Conservation (phyloP, 2,113 vertebrate genomes). For the Empidonax traillii region DNA sequence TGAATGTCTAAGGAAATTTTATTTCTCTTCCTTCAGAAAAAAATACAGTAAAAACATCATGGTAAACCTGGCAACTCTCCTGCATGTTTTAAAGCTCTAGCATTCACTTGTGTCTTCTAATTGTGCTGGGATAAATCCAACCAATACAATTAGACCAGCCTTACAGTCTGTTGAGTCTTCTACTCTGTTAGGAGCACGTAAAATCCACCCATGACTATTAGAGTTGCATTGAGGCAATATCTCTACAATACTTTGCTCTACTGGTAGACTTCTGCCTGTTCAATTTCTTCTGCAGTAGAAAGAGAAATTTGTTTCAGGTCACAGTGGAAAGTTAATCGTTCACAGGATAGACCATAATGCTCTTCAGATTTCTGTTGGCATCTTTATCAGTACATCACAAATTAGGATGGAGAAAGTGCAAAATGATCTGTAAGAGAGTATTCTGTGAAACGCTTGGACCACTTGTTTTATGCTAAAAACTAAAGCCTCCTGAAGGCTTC, state of each 20-base stretch:
- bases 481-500: background rate
- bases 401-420: background rate
- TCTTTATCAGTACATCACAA: background rate
- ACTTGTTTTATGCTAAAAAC: background rate
- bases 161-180: background rate
- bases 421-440: background rate
- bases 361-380: background rate
- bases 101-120: background rate
- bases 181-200: background rate
- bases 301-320: background rate
- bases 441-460: background rate
- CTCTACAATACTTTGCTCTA: background rate
- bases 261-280: background rate
- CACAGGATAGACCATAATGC: background rate
- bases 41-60: background rate
- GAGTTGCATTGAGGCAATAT: background rate
- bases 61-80: background rate
- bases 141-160: background rate
- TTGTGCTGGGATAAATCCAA: background rate
- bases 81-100: background rate
- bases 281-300: fast-evolving
- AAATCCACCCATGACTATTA: background rate
- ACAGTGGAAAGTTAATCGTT: background rate
- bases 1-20: background rate
- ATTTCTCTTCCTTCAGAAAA: background rate